phyloP scores from a whole-genome alignment of 2,888 invertebrate genomes.

The Alcis repandata region DNA sequence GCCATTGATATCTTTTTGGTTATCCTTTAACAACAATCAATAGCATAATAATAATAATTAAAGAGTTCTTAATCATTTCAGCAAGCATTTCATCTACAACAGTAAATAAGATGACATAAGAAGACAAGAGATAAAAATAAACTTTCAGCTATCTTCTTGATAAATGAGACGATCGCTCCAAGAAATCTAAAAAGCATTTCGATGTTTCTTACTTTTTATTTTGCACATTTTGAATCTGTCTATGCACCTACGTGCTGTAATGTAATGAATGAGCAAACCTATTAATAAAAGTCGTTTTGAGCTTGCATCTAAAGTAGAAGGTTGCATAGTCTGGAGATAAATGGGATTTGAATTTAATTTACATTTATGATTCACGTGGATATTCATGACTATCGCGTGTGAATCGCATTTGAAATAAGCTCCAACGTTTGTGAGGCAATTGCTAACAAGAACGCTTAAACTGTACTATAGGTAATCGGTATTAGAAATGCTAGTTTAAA shows the following conservation, averaged over 20 bases:
- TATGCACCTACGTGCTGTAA: constrained; percentile 18
- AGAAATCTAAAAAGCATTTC: constrained; percentile 26
- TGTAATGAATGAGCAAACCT: constrained; percentile 16
- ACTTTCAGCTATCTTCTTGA: constrained; percentile 10
- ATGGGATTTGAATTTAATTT: constrained; percentile 27
- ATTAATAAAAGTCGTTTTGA: constrained; percentile 23
- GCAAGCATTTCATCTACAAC: too few species aligned
- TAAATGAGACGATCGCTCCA: constrained; percentile 1
- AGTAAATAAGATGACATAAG: too few species aligned
- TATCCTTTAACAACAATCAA: too few species aligned
- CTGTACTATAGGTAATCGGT: neutral
- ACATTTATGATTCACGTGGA: constrained; percentile 24
- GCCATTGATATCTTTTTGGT: too few species aligned
- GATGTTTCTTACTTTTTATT: constrained; percentile 20
- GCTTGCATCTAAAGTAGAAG: constrained; percentile 18
- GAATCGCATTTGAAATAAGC: constrained; percentile 15
- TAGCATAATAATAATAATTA: too few species aligned
- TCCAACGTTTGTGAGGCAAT: constrained; percentile 9
- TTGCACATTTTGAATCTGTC: constrained; percentile 7
- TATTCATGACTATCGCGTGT: constrained; percentile 18
- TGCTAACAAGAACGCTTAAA: constrained; percentile 1
- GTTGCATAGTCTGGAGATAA: constrained; percentile 14
- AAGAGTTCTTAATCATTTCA: too few species aligned
- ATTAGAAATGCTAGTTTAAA: too few species aligned
- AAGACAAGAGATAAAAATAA: neutral